Percentiles rank a stretch among this genome's conserved stretches.
Evolutionary conservation across 2,113 vertebrate genomes (phyloP).

Genomic region (Beaufortia kweichowensis): DNA sequence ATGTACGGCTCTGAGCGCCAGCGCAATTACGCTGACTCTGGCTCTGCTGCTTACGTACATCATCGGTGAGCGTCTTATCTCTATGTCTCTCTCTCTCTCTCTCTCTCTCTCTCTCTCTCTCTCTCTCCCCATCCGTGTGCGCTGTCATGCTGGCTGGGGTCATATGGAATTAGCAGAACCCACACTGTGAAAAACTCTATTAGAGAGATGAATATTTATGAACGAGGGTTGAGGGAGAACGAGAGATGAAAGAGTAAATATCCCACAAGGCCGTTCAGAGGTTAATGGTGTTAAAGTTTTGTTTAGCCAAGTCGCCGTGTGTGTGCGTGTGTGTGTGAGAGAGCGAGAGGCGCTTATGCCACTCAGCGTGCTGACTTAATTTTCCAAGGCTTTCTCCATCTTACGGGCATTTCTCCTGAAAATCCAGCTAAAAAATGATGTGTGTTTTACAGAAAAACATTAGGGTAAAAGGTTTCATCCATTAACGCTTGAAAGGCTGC

Average conservation of each 20-base stretch:
- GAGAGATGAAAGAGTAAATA: conserved; percentile 54
- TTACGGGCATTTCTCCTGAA: conserved; percentile 2
- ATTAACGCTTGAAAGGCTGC: conserved; percentile 14
- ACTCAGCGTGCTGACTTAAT: conserved; percentile 8
- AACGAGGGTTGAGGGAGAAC: conserved; percentile 49
- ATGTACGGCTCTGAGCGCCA: conserved; percentile 85
- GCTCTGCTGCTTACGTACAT: conserved; percentile 85
- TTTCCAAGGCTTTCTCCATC: conserved; percentile 1
- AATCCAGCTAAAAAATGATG: conserved; percentile 13
- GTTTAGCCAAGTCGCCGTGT: conserved; percentile 52
- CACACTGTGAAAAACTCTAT: conserved; percentile 58
- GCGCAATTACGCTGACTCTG: conserved; percentile 82
- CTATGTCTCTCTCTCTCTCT: neutral
- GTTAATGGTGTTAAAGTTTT: conserved; percentile 60
- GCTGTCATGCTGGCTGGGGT: conserved; percentile 39
- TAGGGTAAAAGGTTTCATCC: conserved; percentile 18
- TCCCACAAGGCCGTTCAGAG: conserved; percentile 47
- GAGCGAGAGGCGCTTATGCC: conserved; percentile 23
- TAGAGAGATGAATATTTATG: conserved; percentile 58
- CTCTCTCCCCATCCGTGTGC: neutral
- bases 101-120: neutral
- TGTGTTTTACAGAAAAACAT: conserved; percentile 18
- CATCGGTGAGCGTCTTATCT: conserved; percentile 78
- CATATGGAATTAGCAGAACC: conserved; percentile 55
- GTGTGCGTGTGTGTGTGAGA: conserved; percentile 38